Evolutionary conservation across 2,113 vertebrate genomes (phyloP).

Genomic region (Hypanus sabinus): DNA sequence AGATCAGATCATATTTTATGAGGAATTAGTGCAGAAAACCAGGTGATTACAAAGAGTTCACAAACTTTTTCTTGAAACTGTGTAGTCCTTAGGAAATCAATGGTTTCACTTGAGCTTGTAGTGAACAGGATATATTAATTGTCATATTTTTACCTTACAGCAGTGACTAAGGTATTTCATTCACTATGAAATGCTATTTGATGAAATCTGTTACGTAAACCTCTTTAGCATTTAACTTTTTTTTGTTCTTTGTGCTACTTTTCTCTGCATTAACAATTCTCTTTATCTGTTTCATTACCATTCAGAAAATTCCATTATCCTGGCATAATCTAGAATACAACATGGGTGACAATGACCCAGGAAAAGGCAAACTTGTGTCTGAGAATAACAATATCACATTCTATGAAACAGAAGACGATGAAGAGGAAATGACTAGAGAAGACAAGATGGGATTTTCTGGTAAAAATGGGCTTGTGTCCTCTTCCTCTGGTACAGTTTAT

Average conservation of each 20-base stretch:
- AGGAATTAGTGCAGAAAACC: no score
- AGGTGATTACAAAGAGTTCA: no score
- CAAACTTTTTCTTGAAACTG: no score
- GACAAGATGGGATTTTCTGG: constrained; percentile 60
- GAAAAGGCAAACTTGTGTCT: constrained; percentile 39
- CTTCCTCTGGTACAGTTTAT: constrained; percentile 76
- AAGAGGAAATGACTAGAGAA: constrained; percentile 54
- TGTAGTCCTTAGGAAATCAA: no score
- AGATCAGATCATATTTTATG: no score
- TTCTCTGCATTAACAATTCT: not conserved
- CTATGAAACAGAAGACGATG: constrained; percentile 70
- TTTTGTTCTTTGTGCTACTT: not conserved
- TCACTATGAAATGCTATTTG: not conserved
- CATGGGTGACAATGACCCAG: constrained; percentile 92
- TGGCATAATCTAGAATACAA: constrained; percentile 47
- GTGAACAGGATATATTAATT: not conserved
- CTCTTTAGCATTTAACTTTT: not conserved
- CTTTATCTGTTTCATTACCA: not conserved
- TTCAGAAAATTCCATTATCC: constrained; percentile 43
- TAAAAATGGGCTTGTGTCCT: constrained; percentile 69
- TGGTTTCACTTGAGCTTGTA: not conserved
- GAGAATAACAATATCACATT: constrained; percentile 59
- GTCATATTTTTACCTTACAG: not conserved
- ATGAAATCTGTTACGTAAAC: no score
- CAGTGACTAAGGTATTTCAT: not conserved